These are phyloP conservation scores for Seriola rivoliana DNA, from an alignment of 2,113 vertebrate species.

Conservation along the genomic window DNA sequence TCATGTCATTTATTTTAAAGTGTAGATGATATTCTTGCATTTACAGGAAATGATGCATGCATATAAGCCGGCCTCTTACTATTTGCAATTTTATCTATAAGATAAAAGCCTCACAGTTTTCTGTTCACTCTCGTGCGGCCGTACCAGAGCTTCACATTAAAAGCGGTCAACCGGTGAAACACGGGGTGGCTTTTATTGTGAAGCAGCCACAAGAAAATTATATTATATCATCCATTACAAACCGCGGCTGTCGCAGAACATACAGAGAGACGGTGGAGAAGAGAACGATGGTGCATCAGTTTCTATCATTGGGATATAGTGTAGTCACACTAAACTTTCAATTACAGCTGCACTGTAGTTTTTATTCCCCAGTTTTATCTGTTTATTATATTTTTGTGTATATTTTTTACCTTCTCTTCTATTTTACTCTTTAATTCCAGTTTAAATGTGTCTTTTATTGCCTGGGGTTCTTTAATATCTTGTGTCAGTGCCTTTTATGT, in stretches of 20 bases:
- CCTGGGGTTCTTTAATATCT: too few species aligned
- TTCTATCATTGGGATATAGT: too few species aligned
- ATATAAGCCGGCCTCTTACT: neutral
- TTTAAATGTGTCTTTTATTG: neutral
- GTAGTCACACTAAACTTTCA: too few species aligned
- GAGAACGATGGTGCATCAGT: too few species aligned
- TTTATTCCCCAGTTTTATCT: too few species aligned
- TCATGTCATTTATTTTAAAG: neutral
- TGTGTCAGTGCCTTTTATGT: too few species aligned
- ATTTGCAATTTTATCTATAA: neutral
- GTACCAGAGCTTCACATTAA: neutral
- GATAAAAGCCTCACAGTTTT: neutral
- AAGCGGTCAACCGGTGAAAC: neutral
- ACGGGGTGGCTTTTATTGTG: neutral
- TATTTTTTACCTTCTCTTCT: neutral
- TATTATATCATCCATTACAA: too few species aligned
- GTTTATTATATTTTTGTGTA: neutral
- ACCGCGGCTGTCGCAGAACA: too few species aligned
- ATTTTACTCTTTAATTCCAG: neutral
- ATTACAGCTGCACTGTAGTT: too few species aligned
- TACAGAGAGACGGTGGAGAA: too few species aligned
- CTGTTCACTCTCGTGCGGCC: neutral
- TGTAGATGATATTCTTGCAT: neutral
- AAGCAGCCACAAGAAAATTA: too few species aligned
- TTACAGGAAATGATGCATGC: neutral